Conservation (phyloP, 2,888 invertebrate genomes). For the Phengaris arion region DNA sequence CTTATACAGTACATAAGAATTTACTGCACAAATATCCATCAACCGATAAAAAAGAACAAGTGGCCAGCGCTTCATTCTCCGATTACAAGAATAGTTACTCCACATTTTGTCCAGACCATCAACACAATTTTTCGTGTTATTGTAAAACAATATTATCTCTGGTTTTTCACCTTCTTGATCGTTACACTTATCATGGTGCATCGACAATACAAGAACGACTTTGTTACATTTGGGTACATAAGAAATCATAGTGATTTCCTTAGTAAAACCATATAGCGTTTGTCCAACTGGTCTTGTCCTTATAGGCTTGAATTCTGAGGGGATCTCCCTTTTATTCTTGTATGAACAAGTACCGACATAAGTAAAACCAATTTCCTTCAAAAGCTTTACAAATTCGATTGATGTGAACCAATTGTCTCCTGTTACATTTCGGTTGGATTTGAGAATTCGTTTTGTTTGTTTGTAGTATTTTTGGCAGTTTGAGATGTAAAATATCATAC, state of each 20-base stretch:
- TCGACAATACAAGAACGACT: neutral
- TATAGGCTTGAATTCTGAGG: constrained; percentile 27
- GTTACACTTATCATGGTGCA: neutral
- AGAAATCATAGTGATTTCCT: constrained; percentile 7
- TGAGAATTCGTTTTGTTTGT: constrained; percentile 17
- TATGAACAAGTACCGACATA: too few species aligned
- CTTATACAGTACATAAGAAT: too few species aligned
- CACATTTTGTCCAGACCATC: too few species aligned
- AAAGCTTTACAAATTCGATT: constrained; percentile 1
- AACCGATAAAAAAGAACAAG: too few species aligned
- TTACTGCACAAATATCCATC: too few species aligned
- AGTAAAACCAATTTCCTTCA: neutral
- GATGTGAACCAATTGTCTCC: constrained; percentile 22
- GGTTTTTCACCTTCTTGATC: too few species aligned
- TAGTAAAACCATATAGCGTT: constrained; percentile 26
- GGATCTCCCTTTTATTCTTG: too few species aligned
- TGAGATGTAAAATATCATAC: neutral
- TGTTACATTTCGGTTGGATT: constrained; percentile 12
- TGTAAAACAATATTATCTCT: too few species aligned
- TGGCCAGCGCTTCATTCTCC: too few species aligned
- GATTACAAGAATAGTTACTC: too few species aligned
- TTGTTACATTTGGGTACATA: constrained; percentile 1
- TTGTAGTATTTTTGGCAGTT: constrained; percentile 13
- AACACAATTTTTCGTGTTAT: too few species aligned
- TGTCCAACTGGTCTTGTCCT: constrained; percentile 28